Base-by-base conservation (phyloP, 2,113 vertebrate genomes). In the Cephalopholis sonnerati region DNA sequence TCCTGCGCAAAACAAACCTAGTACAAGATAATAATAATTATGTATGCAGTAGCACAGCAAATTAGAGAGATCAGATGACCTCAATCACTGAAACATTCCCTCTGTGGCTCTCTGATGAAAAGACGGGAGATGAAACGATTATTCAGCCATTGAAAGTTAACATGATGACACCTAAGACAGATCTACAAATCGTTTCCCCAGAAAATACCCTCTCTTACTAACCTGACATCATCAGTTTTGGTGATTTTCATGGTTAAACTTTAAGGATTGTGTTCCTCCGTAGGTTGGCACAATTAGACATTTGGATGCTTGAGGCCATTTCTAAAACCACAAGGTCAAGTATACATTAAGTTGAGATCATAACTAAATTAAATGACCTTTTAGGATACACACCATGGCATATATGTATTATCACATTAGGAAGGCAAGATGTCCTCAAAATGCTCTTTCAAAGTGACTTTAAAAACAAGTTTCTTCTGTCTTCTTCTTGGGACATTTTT, bases 51-150 rank as follows among this genome's bases (percentile, higher is more conserved):
- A 48, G 53, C 51, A 70, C 63, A 77, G 15, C 54, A 73, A 51
- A 76, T 39, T 48, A 73, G 76, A 63, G 18, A 74, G 39, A 78
- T 63, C 74, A 44, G 11, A 16, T 82, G 55, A 84, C 57, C 73
- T 82, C 44, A 74, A 53, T 66, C 74, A 55, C 4, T 24, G 61
- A 64, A 76, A n/a, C 22, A 75, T 46, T 39, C 77, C 61, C 32
- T 27, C 25, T 50, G 25, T 27, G 36, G 0, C 57, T 59, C 20
- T 74, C 22, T 25, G 22, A n/a, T 53, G 61, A 39, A 64, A 70
- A 59, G 12, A 62, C 55, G 11, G 64, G 0, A 48, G n/a, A 66
- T 32, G 57, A 73, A 69, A 70, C 6, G 3, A 44, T 6, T 24
- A 54, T 27, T 27, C 58, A 46, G 8, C 5, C 32, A 11, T 5